A percentile compares a stretch with the other conserved stretches of the same genome.
phyloP scores from a whole-genome alignment of 1,140 invertebrate genomes.

The Vollenhovia emeryi region DNA sequence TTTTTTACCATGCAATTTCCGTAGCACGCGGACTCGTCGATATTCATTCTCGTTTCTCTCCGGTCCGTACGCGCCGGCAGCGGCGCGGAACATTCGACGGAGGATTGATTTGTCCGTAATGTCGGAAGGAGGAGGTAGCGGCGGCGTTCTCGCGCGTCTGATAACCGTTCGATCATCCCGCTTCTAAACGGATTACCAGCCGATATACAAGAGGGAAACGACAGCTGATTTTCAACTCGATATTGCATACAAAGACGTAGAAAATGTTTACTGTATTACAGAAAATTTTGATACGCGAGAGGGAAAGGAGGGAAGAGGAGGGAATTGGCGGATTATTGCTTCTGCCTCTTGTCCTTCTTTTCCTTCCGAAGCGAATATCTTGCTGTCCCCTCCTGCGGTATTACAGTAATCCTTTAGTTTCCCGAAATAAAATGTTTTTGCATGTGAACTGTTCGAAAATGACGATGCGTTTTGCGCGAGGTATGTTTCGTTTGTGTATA shows the following conservation, averaged over 20 bases:
- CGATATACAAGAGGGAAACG: slow-evolving; percentile 33
- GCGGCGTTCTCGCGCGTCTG: not conserved
- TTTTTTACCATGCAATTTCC: slow-evolving; percentile 64
- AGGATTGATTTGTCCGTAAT: slow-evolving; percentile 67
- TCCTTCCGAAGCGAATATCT: not conserved
- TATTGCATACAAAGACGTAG: not conserved
- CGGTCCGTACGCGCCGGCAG: slow-evolving; percentile 36
- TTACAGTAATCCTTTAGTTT: not conserved
- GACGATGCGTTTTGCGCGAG: not conserved
- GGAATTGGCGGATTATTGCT: not conserved
- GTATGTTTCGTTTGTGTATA: not conserved
- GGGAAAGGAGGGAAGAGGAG: too few relatives aligned
- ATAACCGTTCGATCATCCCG: slow-evolving; percentile 49
- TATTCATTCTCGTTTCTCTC: slow-evolving; percentile 66
- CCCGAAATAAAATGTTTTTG: not conserved
- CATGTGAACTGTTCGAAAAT: not conserved
- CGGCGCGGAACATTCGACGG: slow-evolving; percentile 44
- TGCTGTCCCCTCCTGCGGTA: too few relatives aligned
- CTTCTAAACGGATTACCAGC: slow-evolving; percentile 31
- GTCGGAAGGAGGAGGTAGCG: slow-evolving; percentile 25
- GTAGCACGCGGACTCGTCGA: slow-evolving; percentile 60
- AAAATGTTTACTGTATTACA: not conserved
- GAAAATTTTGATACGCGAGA: not conserved
- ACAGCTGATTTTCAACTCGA: slow-evolving; percentile 12
- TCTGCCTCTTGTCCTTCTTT: not conserved